phyloP scores from a whole-genome alignment of 2,888 invertebrate genomes.

The Sphinx pinastri region DNA sequence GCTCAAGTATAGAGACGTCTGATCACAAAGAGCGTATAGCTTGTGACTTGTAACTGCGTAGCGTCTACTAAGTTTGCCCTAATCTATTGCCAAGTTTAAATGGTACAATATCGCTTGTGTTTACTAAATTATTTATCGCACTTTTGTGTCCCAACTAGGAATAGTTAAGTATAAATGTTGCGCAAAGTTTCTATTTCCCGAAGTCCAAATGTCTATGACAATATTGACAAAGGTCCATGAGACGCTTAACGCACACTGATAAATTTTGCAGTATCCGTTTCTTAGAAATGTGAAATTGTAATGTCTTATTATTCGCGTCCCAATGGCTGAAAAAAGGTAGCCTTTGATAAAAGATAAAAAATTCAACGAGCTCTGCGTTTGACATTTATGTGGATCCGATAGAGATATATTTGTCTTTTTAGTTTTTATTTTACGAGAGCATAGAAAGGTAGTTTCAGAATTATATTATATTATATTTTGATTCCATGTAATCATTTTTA shows the following conservation, averaged over 20 bases:
- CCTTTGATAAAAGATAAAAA: conserved; percentile 41
- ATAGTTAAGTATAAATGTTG: conserved; percentile 6
- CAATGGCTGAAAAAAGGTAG: conserved; percentile 34
- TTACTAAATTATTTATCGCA: too few relatives aligned
- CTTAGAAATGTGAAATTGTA: conserved; percentile 21
- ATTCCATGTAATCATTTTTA: background rate
- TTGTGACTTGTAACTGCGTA: conserved; percentile 24
- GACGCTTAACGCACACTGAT: conserved; percentile 8
- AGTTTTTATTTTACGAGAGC: conserved; percentile 1
- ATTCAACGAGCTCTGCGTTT: conserved; percentile 40
- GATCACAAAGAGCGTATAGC: conserved; percentile 2
- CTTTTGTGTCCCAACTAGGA: background rate
- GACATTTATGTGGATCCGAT: conserved; percentile 42
- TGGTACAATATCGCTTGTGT: background rate
- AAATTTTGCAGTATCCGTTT: conserved; percentile 14
- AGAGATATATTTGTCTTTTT: conserved; percentile 37
- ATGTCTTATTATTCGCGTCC: conserved; percentile 36
- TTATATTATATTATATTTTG: conserved; percentile 18
- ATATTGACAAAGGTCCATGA: conserved; percentile 22
- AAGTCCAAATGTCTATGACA: conserved; percentile 10
- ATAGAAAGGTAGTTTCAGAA: conserved; percentile 12
- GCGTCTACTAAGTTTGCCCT: conserved; percentile 6
- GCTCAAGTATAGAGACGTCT: background rate
- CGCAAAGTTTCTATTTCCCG: background rate
- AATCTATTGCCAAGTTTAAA: conserved; percentile 21